Evolutionary conservation across 1,140 invertebrate genomes (phyloP), one percentile per base, ranked within the genome.

Genomic region (Microplitis demolitor): DNA sequence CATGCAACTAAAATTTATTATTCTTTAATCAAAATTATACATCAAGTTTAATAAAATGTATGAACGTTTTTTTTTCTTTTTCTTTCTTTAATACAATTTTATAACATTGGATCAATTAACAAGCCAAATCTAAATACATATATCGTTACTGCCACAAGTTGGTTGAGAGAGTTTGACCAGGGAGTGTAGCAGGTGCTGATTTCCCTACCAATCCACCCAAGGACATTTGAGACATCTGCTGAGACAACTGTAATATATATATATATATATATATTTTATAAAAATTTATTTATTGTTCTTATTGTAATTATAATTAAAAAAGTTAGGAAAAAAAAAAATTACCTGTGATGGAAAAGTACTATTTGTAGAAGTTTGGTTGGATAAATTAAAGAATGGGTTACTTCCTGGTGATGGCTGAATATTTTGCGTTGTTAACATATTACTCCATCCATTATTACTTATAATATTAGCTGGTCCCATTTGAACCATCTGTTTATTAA

Each of bases 181-280:
- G 76, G 72, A 86, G 76, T 63, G 78, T 66, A 16, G 80, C 31
- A 51, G 82, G 31, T 39, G 82, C 61, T 70, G 85, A 76, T 71
- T 85, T 87, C 66, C 78, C 79, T 11, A 45, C 39, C 60, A 83
- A 78, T 53, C 79, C 81, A 35, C 85, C 83, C 63, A 90, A 73
- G 61, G 87, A 87, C 82, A 90, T 85, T 75, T 86, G 83, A n/a
- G 87, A 83, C 87, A 90, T 89, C 80, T 90, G 89, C 76, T 90
- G 89, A 14, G 89, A 88, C 77, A 90, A 82, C 89, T 90, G 71
- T 33, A 83, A 85, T 76, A 73, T 68, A 73, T 4, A 50, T n/a
- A 11, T 50, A 58, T 34, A 58, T 50, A 45, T 24, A 13, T n/a
- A n/a, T n/a, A n/a, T 8, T 62, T 31, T 24, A 62, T n/a, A 14